Evolutionary conservation across 2,113 vertebrate species (phyloP).

Genomic region (Dolichallabes microphthalmus): DNA sequence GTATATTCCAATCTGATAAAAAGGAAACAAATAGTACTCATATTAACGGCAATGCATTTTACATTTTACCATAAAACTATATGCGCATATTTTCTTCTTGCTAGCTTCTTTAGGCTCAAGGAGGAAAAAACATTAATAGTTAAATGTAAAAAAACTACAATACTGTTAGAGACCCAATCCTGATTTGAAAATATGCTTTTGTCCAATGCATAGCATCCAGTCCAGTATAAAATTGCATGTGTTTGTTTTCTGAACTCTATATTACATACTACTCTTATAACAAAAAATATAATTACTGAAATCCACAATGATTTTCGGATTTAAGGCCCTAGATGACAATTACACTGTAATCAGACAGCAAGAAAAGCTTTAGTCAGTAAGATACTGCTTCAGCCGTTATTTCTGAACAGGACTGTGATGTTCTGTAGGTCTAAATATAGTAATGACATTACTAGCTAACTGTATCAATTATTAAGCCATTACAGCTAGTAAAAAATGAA

Average conservation of each 20-base stretch:
- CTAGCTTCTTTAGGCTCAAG: background rate
- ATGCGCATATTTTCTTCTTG: too few species aligned
- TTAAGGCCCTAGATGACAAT: background rate
- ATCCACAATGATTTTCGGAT: background rate
- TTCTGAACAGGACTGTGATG: background rate
- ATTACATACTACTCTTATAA: background rate
- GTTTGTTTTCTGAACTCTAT: background rate
- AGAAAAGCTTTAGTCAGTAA: background rate
- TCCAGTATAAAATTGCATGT: background rate
- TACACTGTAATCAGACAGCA: background rate
- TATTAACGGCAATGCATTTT: too few species aligned
- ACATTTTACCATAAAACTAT: too few species aligned
- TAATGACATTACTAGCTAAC: background rate
- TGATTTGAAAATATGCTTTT: too few species aligned
- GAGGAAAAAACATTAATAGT: too few species aligned
- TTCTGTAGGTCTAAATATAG: background rate
- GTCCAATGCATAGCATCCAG: background rate
- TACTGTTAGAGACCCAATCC: too few species aligned
- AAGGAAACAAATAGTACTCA: too few species aligned
- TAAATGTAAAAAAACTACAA: too few species aligned
- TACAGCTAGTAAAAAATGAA: background rate
- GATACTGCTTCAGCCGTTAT: background rate
- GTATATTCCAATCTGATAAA: too few species aligned
- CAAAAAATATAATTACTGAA: background rate
- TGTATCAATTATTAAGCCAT: background rate